Base-by-base conservation (phyloP, 2,113 vertebrate genomes). In the Oreochromis aureus region DNA sequence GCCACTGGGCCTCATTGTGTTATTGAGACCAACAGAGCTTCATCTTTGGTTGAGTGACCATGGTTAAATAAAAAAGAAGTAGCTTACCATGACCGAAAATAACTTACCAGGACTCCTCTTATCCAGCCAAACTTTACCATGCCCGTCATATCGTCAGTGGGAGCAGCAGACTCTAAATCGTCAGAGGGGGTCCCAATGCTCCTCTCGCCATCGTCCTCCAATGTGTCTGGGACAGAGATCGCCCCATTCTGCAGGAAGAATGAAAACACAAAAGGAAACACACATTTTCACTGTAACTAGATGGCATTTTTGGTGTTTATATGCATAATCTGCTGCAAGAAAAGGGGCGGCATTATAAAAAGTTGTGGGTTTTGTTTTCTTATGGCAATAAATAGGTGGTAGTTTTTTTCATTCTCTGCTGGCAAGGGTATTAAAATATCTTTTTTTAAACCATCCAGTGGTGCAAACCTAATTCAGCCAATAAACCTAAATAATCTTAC, bases 61-160 rank as follows among this genome's bases (percentile, higher is more conserved):
- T 11, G 51, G 11, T 58, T 58, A 76, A 58, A 79, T 39, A 86
- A 88, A 87, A 30, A 56, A n/a, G 32, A 30, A 41, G 54, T 82
- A 89, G 7, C 30, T 51, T 15, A 7, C 63, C 44, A 61, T 51
- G 71, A 10, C 89, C 27, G 63, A 53, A 10, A 36, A 83, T 84
- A 84, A 95, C 98, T 98, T 93, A 99, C 99, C 98, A 99, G 96
- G 91, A 99, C 98, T 41, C 99, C 99, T 93, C 98, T 98, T 93
- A 99, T 97, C 99, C 99, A 99, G 94, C 99, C 99, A 1, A 99
- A 99, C 95, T 99, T 99, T 80, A 98, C 96, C 19, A 87, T 73
- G 27, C 97, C 97, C 1, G 93, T 94, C 4, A 91, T 92, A 4
- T 73, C 87, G 3, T 97, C 96, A n/a, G 90, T 91, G 41, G 96